Evolutionary conservation across 2,888 invertebrate species (phyloP).

Genomic region (Zygogramma bicolorata): DNA sequence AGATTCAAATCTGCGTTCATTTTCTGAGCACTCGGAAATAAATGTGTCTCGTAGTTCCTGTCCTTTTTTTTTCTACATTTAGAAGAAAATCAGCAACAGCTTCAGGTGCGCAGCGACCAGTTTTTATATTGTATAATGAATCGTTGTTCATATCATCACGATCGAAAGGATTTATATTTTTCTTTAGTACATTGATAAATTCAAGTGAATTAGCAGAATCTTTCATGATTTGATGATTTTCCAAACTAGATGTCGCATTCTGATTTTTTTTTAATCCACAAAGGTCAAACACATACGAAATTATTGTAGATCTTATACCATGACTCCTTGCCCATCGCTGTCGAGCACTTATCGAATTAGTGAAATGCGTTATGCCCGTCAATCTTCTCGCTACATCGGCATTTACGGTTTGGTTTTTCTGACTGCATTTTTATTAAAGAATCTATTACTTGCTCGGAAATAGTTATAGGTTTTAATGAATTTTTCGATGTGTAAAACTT

Average conservation of each 20-base stretch:
- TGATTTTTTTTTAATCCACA: constrained; percentile 29
- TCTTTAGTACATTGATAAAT: constrained; percentile 24
- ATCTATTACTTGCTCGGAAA: constrained; percentile 3
- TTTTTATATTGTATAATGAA: constrained; percentile 30
- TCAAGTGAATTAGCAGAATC: constrained; percentile 16
- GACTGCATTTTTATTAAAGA: constrained; percentile 7
- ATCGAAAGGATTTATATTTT: constrained; percentile 32
- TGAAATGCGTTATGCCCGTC: constrained; percentile 26
- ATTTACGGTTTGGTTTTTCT: background rate
- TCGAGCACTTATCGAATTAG: constrained; percentile 30
- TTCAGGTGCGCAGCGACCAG: constrained; percentile 28
- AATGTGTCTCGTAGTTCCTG: constrained; percentile 21
- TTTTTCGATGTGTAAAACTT: constrained; percentile 28
- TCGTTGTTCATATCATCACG: constrained; percentile 8
- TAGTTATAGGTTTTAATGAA: constrained; percentile 26
- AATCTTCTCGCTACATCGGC: constrained; percentile 20
- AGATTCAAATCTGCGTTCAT: constrained; percentile 24
- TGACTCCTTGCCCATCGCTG: constrained; percentile 30
- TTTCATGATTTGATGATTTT: constrained; percentile 29
- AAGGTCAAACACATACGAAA: constrained; percentile 25
- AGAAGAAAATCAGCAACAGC: constrained; percentile 29
- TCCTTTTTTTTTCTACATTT: constrained; percentile 30
- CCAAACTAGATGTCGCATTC: constrained; percentile 25
- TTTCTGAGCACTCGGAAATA: constrained; percentile 25
- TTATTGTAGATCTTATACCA: constrained; percentile 33